phyloP scores from a whole-genome alignment of 2,797 vertebrate genomes.

The Siniperca scherzeri region DNA sequence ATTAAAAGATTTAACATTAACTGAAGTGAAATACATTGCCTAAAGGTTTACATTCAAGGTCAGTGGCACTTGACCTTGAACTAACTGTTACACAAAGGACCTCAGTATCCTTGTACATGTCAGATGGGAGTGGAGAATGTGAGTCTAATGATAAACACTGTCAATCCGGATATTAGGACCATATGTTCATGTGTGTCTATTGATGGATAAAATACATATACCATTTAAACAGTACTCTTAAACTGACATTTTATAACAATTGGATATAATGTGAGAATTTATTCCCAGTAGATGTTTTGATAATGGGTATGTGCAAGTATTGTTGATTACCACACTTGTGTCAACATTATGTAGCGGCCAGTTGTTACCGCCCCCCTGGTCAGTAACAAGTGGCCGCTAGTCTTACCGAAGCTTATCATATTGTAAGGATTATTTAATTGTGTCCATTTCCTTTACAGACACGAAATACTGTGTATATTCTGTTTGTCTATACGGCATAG shows the following conservation, averaged over 20 bases:
- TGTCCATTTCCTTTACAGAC: background rate
- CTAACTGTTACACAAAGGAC: background rate
- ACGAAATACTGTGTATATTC: background rate
- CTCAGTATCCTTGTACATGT: background rate
- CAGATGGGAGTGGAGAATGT: background rate
- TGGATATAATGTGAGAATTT: background rate
- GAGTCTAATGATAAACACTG: background rate
- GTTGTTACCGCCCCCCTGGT: background rate
- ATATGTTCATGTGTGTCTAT: background rate
- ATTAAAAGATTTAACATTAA: background rate
- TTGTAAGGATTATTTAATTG: no score
- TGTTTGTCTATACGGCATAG: background rate
- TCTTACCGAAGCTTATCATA: background rate
- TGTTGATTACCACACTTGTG: no score
- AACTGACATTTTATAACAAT: background rate
- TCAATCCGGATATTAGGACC: background rate
- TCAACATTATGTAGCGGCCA: background rate
- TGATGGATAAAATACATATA: background rate
- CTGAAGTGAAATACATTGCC: background rate
- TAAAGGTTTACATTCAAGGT: conserved; percentile 1
- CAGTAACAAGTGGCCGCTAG: background rate
- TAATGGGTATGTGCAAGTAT: no score
- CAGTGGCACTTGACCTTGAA: background rate
- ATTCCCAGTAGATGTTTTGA: no score
- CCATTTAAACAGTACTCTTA: background rate